Percentiles rank a stretch among this genome's conserved stretches.
These are phyloP conservation scores for Diachrysia chrysitis DNA, from an alignment of 2,888 invertebrate species.

Conservation along the genomic window DNA sequence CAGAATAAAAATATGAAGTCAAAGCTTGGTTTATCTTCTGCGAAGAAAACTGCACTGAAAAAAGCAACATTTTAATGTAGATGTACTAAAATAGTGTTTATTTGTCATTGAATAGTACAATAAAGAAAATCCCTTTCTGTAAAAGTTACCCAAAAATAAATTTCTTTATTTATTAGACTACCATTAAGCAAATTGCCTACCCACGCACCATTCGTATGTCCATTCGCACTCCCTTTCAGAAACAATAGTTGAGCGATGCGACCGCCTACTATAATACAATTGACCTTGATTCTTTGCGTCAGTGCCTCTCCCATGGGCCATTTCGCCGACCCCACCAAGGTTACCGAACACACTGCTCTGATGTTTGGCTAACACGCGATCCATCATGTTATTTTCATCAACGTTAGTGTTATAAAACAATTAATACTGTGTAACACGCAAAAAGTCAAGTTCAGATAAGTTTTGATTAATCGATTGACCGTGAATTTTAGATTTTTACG, in stretches of 20 bases:
- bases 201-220: conserved; percentile 43
- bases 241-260: conserved; percentile 61
- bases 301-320: conserved; percentile 72
- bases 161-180: conserved; percentile 26
- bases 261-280: conserved; percentile 64
- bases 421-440: conserved; percentile 29
- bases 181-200: conserved; percentile 63
- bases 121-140: neutral
- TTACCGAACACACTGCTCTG: conserved; percentile 52
- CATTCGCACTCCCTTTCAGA: conserved; percentile 60
- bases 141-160: neutral
- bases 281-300: conserved; percentile 77
- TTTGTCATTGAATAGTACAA: neutral
- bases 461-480: conserved; percentile 45
- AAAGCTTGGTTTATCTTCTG: too few species aligned
- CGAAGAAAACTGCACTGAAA: too few species aligned
- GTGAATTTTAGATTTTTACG: conserved; percentile 22
- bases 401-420: conserved; percentile 45
- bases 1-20: too few species aligned
- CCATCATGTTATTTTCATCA: conserved; percentile 54
- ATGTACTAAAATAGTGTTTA: neutral
- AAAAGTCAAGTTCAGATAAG: conserved; percentile 40
- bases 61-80: neutral
- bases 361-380: conserved; percentile 55
- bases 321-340: conserved; percentile 71